A percentile compares a stretch with the other conserved stretches of the same genome.
Evolutionary conservation across 2,888 invertebrate species (phyloP).

Genomic region (Phyllotreta striolata): DNA sequence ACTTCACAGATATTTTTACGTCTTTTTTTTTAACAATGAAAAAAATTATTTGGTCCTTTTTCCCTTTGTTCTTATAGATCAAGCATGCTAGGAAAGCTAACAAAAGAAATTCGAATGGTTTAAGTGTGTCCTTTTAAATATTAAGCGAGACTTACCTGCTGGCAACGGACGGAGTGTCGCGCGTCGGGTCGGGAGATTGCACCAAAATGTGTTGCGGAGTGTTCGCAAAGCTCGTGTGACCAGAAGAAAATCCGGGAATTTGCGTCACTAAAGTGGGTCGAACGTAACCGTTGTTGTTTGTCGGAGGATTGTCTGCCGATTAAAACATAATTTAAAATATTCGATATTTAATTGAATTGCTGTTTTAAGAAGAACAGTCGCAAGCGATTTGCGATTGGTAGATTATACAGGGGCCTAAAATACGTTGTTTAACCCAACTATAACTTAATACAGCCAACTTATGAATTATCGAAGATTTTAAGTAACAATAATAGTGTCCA

Average conservation of each 20-base stretch:
- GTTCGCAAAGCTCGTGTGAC: conserved; percentile 64
- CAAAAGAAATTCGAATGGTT: conserved; percentile 25
- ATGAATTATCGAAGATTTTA: too few relatives aligned
- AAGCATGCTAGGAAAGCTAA: conserved; percentile 59
- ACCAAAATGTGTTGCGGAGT: conserved; percentile 75
- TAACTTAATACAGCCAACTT: too few relatives aligned
- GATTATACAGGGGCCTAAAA: too few relatives aligned
- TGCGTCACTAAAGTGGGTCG: conserved; percentile 84
- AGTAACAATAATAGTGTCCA: too few relatives aligned
- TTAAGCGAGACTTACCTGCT: conserved; percentile 67
- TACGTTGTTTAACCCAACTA: too few relatives aligned
- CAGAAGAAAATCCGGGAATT: conserved; percentile 73
- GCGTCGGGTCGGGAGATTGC: conserved; percentile 76
- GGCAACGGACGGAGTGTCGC: conserved; percentile 79
- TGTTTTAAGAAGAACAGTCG: too few relatives aligned
- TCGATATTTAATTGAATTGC: too few relatives aligned
- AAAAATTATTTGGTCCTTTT: conserved; percentile 33
- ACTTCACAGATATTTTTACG: conserved; percentile 34
- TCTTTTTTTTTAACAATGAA: conserved; percentile 16
- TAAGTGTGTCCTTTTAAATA: conserved; percentile 10
- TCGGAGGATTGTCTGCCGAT: conserved; percentile 64
- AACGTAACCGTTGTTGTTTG: conserved; percentile 83
- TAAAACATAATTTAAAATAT: too few relatives aligned
- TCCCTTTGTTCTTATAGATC: conserved; percentile 51
- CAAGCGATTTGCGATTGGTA: too few relatives aligned